A percentile compares a stretch with the other conserved stretches of the same genome.
Conservation (phyloP, 2,888 invertebrate species). For the Lepas anatifera region DNA sequence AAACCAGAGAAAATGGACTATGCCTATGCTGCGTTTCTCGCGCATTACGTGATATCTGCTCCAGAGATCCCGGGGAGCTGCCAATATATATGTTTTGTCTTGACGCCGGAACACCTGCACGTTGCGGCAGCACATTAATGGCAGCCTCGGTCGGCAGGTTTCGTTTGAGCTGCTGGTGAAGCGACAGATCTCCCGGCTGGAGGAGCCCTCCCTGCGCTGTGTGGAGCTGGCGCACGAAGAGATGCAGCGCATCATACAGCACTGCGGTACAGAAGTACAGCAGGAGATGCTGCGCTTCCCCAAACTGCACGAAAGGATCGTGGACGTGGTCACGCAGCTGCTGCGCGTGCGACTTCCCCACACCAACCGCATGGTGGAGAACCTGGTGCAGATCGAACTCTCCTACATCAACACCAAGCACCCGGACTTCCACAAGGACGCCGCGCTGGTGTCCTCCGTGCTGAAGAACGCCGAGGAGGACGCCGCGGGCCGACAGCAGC, state of each 20-base stretch:
- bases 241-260: slow-evolving; percentile 94
- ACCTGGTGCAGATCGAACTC: slow-evolving; percentile 90
- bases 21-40: too few species aligned
- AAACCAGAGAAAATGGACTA: too few species aligned
- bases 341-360: slow-evolving; percentile 83
- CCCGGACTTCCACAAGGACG: slow-evolving; percentile 96
- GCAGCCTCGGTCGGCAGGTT: slow-evolving; percentile 50
- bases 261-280: slow-evolving; percentile 75
- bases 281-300: slow-evolving; percentile 98
- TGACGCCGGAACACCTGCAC: too few species aligned
- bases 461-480: slow-evolving; percentile 48
- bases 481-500: slow-evolving; percentile 23
- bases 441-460: slow-evolving; percentile 71
- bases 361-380: slow-evolving; percentile 93
- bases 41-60: too few species aligned
- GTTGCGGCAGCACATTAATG: too few species aligned
- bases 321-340: slow-evolving; percentile 93
- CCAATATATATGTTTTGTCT: too few species aligned
- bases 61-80: too few species aligned
- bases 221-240: slow-evolving; percentile 98
- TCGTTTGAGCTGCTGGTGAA: slow-evolving; percentile 97
- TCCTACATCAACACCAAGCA: slow-evolving; percentile 99
- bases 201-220: slow-evolving; percentile 92
- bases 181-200: slow-evolving; percentile 86
- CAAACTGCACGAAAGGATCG: slow-evolving; percentile 90